These are phyloP conservation scores for Drosophila phalerata DNA, from an alignment of 2,888 invertebrate genomes.

Conservation along the genomic window DNA sequence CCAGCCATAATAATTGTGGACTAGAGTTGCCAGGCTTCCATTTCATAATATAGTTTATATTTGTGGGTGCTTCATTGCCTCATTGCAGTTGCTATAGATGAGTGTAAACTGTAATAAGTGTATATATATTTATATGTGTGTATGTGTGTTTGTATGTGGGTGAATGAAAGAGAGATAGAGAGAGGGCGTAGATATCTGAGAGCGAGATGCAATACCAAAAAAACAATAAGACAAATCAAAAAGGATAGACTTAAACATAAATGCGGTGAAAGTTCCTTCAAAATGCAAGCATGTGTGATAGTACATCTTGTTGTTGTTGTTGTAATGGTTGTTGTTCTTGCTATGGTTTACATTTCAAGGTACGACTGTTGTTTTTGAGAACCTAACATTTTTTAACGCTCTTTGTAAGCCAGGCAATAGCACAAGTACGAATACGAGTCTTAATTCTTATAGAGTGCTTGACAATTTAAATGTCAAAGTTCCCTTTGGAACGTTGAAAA, in stretches of 20 bases:
- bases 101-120: slow-evolving; percentile 35
- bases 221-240: slow-evolving; percentile 56
- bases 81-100: slow-evolving; percentile 56
- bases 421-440: slow-evolving; percentile 47
- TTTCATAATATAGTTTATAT: slow-evolving; percentile 10
- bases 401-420: slow-evolving; percentile 72
- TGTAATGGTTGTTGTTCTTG: slow-evolving; percentile 29
- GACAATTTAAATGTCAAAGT: slow-evolving; percentile 59
- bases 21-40: slow-evolving; percentile 43
- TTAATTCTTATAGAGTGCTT: slow-evolving; percentile 62
- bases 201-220: slow-evolving; percentile 64
- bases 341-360: slow-evolving; percentile 34
- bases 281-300: slow-evolving; percentile 75
- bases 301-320: slow-evolving; percentile 41
- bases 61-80: slow-evolving; percentile 55
- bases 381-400: slow-evolving; percentile 58
- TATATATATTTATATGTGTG: slow-evolving; percentile 26
- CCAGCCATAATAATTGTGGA: slow-evolving; percentile 56
- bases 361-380: slow-evolving; percentile 51
- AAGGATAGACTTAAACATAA: slow-evolving; percentile 48
- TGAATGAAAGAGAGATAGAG: slow-evolving; percentile 39
- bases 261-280: slow-evolving; percentile 57
- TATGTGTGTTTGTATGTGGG: slow-evolving; percentile 23
- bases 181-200: slow-evolving; percentile 39
- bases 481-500: slow-evolving; percentile 39